phyloP scores from a whole-genome alignment of 2,113 vertebrate species.

The Micronycteris hirsuta region DNA sequence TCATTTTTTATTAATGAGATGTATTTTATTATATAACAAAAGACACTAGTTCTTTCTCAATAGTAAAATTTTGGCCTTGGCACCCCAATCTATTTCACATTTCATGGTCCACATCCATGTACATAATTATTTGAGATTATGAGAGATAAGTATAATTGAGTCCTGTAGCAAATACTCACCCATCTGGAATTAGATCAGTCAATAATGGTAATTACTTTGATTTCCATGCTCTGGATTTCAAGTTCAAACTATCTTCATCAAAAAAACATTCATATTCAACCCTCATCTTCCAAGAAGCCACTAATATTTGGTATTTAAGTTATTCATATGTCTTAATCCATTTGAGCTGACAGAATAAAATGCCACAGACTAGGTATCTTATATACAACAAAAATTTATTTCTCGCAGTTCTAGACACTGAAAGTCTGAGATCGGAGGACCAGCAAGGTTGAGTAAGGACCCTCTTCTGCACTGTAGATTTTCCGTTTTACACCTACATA shows the following conservation, averaged over 20 bases:
- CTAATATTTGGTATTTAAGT: not conserved
- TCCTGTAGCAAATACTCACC: not conserved
- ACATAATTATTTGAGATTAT: not conserved
- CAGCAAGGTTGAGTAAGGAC: not conserved
- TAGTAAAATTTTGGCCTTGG: not conserved
- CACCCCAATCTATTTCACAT: not conserved
- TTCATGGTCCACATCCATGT: not conserved
- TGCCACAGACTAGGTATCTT: not conserved
- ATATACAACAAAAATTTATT: not conserved
- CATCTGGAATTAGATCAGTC: not conserved
- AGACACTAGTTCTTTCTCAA: not conserved
- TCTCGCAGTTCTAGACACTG: not conserved
- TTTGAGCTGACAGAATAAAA: not conserved
- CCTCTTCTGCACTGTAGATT: not conserved
- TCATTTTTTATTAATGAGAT: not conserved
- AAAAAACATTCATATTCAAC: not conserved
- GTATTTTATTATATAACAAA: not conserved
- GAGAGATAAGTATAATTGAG: not conserved
- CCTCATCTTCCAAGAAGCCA: not conserved
- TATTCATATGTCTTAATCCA: not conserved
- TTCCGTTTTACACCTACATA: not conserved
- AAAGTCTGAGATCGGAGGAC: not conserved
- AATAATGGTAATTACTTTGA: constrained; percentile 16
- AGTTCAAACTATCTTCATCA: not conserved
- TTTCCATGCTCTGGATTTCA: not conserved